These are phyloP conservation scores for Suncus etruscus DNA, from an alignment of 2,113 vertebrate species.

Conservation along the genomic window DNA sequence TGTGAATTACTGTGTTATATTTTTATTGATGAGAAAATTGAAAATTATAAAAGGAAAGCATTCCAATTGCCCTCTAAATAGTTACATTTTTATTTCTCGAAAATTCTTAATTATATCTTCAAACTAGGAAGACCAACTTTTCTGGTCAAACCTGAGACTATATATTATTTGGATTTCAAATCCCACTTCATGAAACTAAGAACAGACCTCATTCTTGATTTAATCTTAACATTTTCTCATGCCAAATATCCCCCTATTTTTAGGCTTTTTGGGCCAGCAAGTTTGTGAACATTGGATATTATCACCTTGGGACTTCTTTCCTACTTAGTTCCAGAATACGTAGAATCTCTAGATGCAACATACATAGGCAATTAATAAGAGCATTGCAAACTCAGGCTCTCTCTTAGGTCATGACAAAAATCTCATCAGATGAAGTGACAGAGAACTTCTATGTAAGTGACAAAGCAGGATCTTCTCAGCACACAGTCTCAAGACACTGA, in stretches of 20 bases:
- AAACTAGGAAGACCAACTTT: not conserved
- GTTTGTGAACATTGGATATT: not conserved
- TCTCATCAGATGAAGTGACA: not conserved
- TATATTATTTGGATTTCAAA: constrained; percentile 7
- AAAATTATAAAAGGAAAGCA: not conserved
- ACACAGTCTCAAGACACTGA: no score
- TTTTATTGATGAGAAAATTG: constrained; percentile 16
- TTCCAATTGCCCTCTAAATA: not conserved
- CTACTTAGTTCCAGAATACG: not conserved
- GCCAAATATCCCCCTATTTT: not conserved
- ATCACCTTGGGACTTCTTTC: not conserved
- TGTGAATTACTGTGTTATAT: not conserved
- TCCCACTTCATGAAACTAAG: not conserved
- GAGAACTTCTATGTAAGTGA: not conserved
- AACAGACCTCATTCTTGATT: not conserved
- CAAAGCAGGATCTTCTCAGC: not conserved
- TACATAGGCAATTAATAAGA: not conserved
- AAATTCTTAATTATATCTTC: not conserved
- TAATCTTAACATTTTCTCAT: not conserved
- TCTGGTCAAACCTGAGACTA: not conserved
- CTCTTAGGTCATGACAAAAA: not conserved
- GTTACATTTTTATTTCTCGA: constrained; percentile 33
- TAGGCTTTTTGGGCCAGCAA: no score
- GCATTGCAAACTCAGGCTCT: not conserved
- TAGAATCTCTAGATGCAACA: not conserved